Conservation (phyloP, 2,888 invertebrate species). For the Aphodius sticticus region DNA sequence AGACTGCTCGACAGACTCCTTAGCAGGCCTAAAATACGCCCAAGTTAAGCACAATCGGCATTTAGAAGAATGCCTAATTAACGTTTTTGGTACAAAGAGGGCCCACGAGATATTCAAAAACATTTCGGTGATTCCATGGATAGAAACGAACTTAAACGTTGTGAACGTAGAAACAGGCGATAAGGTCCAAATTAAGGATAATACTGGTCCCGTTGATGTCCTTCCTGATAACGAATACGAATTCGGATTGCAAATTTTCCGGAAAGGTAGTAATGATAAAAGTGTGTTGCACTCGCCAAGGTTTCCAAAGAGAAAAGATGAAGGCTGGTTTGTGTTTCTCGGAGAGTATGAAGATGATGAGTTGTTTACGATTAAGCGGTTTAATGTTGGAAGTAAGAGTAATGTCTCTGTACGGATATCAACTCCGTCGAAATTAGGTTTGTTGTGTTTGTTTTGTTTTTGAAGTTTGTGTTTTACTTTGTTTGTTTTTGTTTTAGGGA, state of each 20-base stretch:
- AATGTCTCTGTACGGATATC: slow-evolving; percentile 67
- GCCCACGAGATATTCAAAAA: slow-evolving; percentile 49
- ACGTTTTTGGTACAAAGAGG: slow-evolving; percentile 46
- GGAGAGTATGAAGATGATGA: slow-evolving; percentile 77
- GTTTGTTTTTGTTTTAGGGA: slow-evolving; percentile 64
- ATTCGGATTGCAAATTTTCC: slow-evolving; percentile 51
- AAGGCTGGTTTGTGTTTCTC: slow-evolving; percentile 93
- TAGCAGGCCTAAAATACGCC: slow-evolving; percentile 68
- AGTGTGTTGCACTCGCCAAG: slow-evolving; percentile 79
- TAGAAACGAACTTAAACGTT: slow-evolving; percentile 46
- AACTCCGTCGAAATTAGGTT: slow-evolving; percentile 64
- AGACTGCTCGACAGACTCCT: slow-evolving; percentile 33
- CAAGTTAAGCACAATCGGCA: slow-evolving; percentile 64
- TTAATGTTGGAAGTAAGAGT: slow-evolving; percentile 64
- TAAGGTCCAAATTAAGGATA: slow-evolving; percentile 30
- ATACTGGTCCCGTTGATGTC: slow-evolving; percentile 52
- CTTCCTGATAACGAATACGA: slow-evolving; percentile 58
- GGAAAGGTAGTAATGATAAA: slow-evolving; percentile 52
- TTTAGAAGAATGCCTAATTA: slow-evolving; percentile 42
- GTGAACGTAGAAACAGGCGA: slow-evolving; percentile 37
- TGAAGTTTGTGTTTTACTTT: not conserved
- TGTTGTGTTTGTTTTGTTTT: slow-evolving; percentile 49
- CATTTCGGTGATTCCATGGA: slow-evolving; percentile 52
- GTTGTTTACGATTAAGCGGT: slow-evolving; percentile 83
- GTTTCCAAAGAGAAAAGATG: slow-evolving; percentile 93